These are phyloP conservation scores for Rynchops niger DNA, from an alignment of 2,113 vertebrate species.

Conservation along the genomic window DNA sequence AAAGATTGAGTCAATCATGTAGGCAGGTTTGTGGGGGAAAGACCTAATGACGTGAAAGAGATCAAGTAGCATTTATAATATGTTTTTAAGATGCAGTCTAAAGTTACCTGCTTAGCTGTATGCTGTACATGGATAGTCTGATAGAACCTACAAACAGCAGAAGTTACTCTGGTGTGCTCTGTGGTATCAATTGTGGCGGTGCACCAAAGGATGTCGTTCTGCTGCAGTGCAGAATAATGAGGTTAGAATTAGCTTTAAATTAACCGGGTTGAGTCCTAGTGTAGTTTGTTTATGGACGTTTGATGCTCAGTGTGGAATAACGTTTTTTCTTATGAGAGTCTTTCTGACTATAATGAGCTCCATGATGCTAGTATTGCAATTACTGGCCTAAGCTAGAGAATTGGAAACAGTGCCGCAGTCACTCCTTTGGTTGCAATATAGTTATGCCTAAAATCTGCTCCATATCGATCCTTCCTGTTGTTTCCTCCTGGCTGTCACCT, in stretches of 20 bases:
- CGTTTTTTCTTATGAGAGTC: neutral
- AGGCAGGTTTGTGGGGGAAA: neutral
- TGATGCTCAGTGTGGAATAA: neutral
- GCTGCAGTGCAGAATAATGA: neutral
- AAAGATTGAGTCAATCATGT: neutral
- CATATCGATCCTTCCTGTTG: neutral
- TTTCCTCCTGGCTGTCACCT: neutral
- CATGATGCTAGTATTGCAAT: neutral
- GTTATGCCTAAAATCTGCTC: neutral
- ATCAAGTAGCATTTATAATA: neutral
- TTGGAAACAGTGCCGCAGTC: neutral
- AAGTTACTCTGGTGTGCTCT: neutral
- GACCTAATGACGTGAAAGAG: neutral
- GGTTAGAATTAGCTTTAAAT: neutral
- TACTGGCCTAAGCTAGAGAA: neutral
- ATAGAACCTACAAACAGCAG: neutral
- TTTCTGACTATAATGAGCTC: neutral
- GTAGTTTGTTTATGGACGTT: neutral
- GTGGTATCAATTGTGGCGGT: accelerated
- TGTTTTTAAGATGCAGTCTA: neutral
- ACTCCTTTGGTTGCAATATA: neutral
- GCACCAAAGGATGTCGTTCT: neutral
- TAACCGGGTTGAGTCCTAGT: neutral
- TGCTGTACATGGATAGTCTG: neutral
- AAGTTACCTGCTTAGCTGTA: neutral